Conservation (phyloP, 2,888 invertebrate genomes). For the Thymelicus sylvestris region DNA sequence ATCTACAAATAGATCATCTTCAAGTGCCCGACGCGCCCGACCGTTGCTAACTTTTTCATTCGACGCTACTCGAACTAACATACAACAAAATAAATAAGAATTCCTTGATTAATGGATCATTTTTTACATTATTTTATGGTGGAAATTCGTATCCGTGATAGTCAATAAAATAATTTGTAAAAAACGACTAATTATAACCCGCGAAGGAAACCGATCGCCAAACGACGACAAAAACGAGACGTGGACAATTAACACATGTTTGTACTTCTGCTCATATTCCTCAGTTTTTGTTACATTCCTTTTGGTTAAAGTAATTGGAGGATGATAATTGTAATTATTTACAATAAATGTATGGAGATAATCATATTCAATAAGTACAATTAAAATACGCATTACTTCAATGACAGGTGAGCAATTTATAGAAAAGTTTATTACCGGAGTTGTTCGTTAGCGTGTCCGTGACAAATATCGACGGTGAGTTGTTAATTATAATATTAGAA, state of each 20-base stretch:
- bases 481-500: slow-evolving; percentile 47
- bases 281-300: slow-evolving; percentile 17
- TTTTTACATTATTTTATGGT: not conserved
- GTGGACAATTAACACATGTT: slow-evolving; percentile 19
- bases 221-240: slow-evolving; percentile 28
- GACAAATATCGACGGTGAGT: slow-evolving; percentile 44
- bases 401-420: slow-evolving; percentile 41
- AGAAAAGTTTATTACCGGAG: slow-evolving; percentile 49
- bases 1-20: slow-evolving; percentile 46
- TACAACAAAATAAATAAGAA: slow-evolving; percentile 18
- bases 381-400: slow-evolving; percentile 29
- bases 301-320: slow-evolving; percentile 17
- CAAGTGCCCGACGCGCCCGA: slow-evolving; percentile 47
- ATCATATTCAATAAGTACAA: slow-evolving; percentile 26
- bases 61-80: slow-evolving; percentile 49
- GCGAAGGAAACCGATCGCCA: slow-evolving; percentile 25
- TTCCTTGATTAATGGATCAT: not conserved
- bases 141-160: slow-evolving; percentile 22
- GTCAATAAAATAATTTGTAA: slow-evolving; percentile 33
- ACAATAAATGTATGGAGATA: slow-evolving; percentile 25
- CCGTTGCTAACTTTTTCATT: slow-evolving; percentile 57
- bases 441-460: slow-evolving; percentile 47
- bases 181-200: slow-evolving; percentile 23
- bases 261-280: slow-evolving; percentile 13
- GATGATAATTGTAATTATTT: slow-evolving; percentile 26